phyloP scores from a whole-genome alignment of 2,797 vertebrate species.

The Falco peregrinus region DNA sequence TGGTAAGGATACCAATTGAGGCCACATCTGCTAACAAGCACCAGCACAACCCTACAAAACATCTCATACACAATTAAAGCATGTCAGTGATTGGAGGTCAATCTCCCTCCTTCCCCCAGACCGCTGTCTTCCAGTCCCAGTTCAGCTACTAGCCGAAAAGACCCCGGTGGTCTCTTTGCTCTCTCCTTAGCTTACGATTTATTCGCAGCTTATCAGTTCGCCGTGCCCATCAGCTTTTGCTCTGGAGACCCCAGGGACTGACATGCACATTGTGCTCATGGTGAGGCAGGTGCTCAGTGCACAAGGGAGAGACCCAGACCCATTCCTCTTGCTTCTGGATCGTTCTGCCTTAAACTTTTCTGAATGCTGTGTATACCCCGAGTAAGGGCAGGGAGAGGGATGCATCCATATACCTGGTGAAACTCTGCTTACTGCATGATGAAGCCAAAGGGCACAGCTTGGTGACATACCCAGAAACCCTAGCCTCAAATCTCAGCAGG shows the following conservation, averaged over 20 bases:
- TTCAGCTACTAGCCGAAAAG: neutral
- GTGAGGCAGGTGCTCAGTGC: neutral
- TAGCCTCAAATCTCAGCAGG: neutral
- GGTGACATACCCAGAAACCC: neutral
- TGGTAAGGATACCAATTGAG: neutral
- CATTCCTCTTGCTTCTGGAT: neutral
- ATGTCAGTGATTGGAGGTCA: neutral
- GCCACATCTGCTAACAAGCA: neutral
- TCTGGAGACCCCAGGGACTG: neutral
- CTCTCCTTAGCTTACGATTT: neutral
- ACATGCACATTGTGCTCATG: neutral
- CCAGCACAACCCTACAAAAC: neutral
- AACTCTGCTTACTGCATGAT: neutral
- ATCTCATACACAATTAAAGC: neutral
- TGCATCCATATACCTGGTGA: accelerated
- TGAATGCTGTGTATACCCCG: neutral
- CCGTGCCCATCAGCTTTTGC: neutral
- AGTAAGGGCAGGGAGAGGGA: neutral
- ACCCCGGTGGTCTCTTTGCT: neutral
- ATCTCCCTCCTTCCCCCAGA: neutral
- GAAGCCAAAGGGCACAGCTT: neutral
- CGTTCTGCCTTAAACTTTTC: neutral
- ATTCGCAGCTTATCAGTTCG: neutral
- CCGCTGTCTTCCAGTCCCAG: neutral
- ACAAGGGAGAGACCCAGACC: neutral